Percentiles rank a stretch among this genome's conserved stretches.
Conservation (phyloP, 2,797 vertebrate species). For the Arrhamphus sclerolepis region DNA sequence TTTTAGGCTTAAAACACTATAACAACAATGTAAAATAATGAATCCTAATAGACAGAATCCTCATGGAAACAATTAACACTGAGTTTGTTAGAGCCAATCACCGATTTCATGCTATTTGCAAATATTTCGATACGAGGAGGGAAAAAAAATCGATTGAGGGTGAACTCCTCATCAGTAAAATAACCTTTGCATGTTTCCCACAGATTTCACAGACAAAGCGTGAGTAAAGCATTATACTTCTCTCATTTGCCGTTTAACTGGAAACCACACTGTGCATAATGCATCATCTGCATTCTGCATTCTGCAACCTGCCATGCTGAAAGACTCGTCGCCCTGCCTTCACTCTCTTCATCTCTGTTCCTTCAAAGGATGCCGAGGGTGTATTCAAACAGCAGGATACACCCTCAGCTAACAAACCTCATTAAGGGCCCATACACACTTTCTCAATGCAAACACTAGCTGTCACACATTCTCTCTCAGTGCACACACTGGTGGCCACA, state of each 20-base stretch:
- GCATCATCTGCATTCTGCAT: constrained; percentile 76
- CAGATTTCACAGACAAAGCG: constrained; percentile 42
- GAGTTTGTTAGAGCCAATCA: constrained; percentile 15
- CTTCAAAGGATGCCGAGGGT: constrained; percentile 76
- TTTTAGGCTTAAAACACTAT: constrained; percentile 9
- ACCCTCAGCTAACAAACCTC: constrained; percentile 78
- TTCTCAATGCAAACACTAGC: constrained; percentile 77
- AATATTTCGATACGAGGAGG: constrained; percentile 12
- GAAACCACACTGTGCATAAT: constrained; percentile 65
- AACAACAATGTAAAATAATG: constrained; percentile 1
- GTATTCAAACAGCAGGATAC: constrained; percentile 79
- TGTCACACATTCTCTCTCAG: constrained; percentile 78
- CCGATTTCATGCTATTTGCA: constrained; percentile 13
- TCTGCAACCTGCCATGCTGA: constrained; percentile 62
- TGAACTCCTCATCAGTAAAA: constrained; percentile 25
- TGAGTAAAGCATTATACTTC: constrained; percentile 47
- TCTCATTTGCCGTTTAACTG: constrained; percentile 58
- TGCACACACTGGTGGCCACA: constrained; percentile 74
- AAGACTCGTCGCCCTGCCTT: constrained; percentile 58
- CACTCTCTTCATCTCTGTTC: constrained; percentile 68
- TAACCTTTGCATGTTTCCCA: constrained; percentile 44
- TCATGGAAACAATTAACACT: constrained; percentile 13
- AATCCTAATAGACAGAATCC: constrained; percentile 7
- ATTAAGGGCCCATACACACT: constrained; percentile 78
- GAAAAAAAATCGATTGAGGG: constrained; percentile 3